Base-by-base conservation (phyloP, 2,113 vertebrate species). In the Prunella himalayana region DNA sequence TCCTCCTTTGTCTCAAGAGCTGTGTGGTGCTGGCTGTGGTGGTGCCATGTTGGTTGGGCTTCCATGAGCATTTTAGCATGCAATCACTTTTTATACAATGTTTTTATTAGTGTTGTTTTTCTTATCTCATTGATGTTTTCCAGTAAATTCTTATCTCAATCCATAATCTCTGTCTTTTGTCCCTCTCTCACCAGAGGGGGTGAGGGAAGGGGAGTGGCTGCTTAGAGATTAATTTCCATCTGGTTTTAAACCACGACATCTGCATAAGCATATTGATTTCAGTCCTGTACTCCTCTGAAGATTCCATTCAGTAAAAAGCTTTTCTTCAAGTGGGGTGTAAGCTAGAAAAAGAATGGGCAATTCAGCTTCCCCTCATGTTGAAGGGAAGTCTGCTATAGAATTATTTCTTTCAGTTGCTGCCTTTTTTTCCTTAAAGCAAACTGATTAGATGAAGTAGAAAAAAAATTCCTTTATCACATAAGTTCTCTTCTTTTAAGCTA, bases 41-140 rank as follows among this genome's bases (percentile, higher is more conserved):
- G 15, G 10, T 18, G 23, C 3, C 0, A 0, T 39, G 28, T 24
- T 8, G 3, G 42, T 7, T 0, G 0, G 39, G 60, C 22, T 51
- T 69, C 45, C 33, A 44, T 2, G 17, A 51, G 7, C 37, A 60
- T 37, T 45, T 44, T 8, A 45, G 15, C 15, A 37, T 2, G 45
- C 31, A 37, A 77, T 37, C 27, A 37, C 33, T 37, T 59, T 86
- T 45, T 28, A 45, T 10, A 39, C 5, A 60, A 25, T 15, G 22
- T 14, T 66, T 21, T 33, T 44, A 33, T 25, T 31, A 31, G 16
- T 13, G 42, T 7, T 47, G 23, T 51, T 51, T 44, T 27, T 44
- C 22, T 51, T 33, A 33, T 22, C 9, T 18, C 44, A 59, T 12
- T 60, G 33, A 35, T 27, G 45, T 51, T 51, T 33, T 37, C 25